phyloP scores from a whole-genome alignment of 2,797 vertebrate genomes.

The Fistularia tabacaria region DNA sequence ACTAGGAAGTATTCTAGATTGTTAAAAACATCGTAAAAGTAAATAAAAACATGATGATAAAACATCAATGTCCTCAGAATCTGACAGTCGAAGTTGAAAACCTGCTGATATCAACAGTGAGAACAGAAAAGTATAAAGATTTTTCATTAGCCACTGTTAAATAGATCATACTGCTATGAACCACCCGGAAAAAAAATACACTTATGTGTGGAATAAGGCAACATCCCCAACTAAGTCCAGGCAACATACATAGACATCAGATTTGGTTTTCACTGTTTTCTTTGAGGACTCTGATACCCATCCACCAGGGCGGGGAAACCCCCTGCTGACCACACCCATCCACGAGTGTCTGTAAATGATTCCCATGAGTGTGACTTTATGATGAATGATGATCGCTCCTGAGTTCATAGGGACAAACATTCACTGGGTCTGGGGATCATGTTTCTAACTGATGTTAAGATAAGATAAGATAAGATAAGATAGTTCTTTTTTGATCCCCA shows the following conservation, averaged over 20 bases:
- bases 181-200: conserved; percentile 63
- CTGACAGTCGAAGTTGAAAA: not conserved
- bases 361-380: conserved; percentile 38
- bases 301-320: conserved; percentile 28
- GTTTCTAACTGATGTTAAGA: conserved; percentile 37
- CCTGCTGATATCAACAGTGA: not conserved
- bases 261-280: conserved; percentile 22
- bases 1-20: no score
- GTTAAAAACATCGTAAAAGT: no score
- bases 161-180: conserved; percentile 47
- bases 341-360: conserved; percentile 48
- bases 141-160: conserved; percentile 50
- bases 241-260: conserved; percentile 22
- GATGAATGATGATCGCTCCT: conserved; percentile 30
- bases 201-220: conserved; percentile 50
- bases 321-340: conserved; percentile 10
- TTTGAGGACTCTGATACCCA: conserved; percentile 39
- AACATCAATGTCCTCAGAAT: not conserved
- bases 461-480: no score
- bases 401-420: conserved; percentile 28
- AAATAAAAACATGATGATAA: conserved; percentile 10
- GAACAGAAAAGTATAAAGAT: conserved; percentile 19
- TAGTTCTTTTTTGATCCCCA: no score
- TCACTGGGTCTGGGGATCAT: conserved; percentile 10
- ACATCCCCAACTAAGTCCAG: conserved; percentile 9